phyloP scores from a whole-genome alignment of 2,113 vertebrate genomes.

The Coracopsis vasa region DNA sequence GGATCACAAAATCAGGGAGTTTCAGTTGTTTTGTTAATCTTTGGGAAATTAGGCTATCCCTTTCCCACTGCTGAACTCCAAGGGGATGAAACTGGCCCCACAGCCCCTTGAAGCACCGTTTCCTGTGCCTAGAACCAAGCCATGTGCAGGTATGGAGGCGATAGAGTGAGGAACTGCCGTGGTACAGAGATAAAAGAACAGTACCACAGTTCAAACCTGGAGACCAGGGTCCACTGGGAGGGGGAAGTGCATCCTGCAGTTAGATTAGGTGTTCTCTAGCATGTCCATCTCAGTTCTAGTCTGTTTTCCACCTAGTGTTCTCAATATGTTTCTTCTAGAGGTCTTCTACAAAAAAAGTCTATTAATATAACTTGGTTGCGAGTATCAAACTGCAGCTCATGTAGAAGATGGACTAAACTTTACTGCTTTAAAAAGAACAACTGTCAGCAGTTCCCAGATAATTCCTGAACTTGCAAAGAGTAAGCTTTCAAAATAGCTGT shows the following conservation, averaged over 20 bases:
- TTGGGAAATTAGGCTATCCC: neutral
- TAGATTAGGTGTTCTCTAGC: neutral
- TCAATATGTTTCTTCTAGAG: neutral
- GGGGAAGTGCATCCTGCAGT: neutral
- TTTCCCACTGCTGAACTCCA: neutral
- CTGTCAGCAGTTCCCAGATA: neutral
- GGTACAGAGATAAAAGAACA: neutral
- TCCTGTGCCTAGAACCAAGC: neutral
- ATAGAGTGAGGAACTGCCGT: neutral
- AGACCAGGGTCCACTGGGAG: neutral
- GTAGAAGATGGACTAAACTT: neutral
- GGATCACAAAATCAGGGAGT: neutral
- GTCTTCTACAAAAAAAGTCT: accelerated
- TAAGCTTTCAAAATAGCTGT: neutral
- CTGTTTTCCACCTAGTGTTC: neutral
- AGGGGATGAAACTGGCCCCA: neutral
- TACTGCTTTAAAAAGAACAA: neutral
- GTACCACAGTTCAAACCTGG: accelerated
- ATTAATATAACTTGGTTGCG: neutral
- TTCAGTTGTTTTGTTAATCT: neutral
- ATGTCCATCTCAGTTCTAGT: neutral
- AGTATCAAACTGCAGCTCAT: neutral
- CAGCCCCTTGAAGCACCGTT: neutral
- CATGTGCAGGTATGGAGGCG: neutral
- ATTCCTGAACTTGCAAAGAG: neutral